Base-by-base conservation (phyloP, 2,797 vertebrate genomes). In the Brachymystax lenok region DNA sequence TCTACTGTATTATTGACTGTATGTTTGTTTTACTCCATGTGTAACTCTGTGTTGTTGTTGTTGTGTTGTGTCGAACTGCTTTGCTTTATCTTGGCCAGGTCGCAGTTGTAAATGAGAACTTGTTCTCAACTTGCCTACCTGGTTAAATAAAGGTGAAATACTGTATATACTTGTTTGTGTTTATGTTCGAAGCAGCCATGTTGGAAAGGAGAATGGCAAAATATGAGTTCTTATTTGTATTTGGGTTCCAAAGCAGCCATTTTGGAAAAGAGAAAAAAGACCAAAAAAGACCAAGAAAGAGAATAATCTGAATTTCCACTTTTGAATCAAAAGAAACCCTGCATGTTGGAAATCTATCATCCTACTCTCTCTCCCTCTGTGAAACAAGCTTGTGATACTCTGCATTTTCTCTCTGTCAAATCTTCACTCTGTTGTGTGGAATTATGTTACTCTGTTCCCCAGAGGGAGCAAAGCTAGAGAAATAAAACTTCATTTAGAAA, bases 401-500 rank as follows among this genome's bases (percentile, higher is more conserved):
- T 59, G 8, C n/a, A 21, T 21, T 59, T 59, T 3, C n/a, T n/a
- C n/a, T n/a, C 19, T 59, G n/a, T 21, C 19, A 8, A 59, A 59
- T 59, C 8, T 59, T 59, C 56, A 92, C 88, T 89, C 82, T 86
- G 89, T 84, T 91, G 91, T 88, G 83, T 85, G 80, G 88, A 90
- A 92, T 92, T 90, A 91, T 90, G 83, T 83, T 88, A 71, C 28
- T 71, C 71, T 73, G 67, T 63, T 33, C 90, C 90, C 82, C 73
- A 33, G 74, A 78, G 77, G 74, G 85, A 84, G 81, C 88, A 84
- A 71, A 77, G 81, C 77, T 52, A 79, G 76, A 79, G 84, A 90
- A 89, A 74, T 88, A 88, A 86, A 90, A 92, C 89, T 88, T 90
- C 69, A 90, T 91, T 92, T 91, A 88, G 87, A 88, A 86, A 92